Evolutionary conservation across 2,113 vertebrate genomes (phyloP).

Genomic region (Elachura formosa): DNA sequence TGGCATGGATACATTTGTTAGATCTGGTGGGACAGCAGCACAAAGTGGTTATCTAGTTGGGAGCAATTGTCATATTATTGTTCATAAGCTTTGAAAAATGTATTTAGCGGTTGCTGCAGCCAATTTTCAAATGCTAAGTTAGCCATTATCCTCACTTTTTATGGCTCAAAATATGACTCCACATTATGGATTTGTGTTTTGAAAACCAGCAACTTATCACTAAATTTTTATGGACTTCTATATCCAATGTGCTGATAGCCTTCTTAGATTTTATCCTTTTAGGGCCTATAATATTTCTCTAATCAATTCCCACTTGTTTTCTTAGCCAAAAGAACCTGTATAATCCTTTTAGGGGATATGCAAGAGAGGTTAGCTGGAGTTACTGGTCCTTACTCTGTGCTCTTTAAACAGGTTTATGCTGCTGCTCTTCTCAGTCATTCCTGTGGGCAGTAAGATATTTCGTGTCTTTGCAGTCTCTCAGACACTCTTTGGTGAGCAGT

Average conservation of each 20-base stretch:
- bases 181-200: slow-evolving; percentile 11
- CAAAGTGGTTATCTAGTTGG: not conserved
- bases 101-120: not conserved
- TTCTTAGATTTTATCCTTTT: not conserved
- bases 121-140: slow-evolving; percentile 39
- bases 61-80: slow-evolving; percentile 15
- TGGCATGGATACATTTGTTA: not conserved
- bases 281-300: not conserved
- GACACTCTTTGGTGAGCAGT: not conserved
- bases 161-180: not conserved
- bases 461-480: not conserved
- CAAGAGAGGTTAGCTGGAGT: not conserved
- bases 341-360: not conserved
- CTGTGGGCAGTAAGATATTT: not conserved
- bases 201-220: not conserved
- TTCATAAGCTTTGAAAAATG: slow-evolving; percentile 24
- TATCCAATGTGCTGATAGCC: not conserved
- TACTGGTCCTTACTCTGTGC: not conserved
- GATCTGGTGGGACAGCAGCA: slow-evolving; percentile 9
- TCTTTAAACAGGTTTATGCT: not conserved
- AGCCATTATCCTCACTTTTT: slow-evolving; percentile 25
- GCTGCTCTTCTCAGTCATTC: not conserved
- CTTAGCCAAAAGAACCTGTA: not conserved
- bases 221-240: not conserved
- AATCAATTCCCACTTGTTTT: not conserved